Conservation (phyloP, 2,113 vertebrate species). For the Halichoerus grypus region DNA sequence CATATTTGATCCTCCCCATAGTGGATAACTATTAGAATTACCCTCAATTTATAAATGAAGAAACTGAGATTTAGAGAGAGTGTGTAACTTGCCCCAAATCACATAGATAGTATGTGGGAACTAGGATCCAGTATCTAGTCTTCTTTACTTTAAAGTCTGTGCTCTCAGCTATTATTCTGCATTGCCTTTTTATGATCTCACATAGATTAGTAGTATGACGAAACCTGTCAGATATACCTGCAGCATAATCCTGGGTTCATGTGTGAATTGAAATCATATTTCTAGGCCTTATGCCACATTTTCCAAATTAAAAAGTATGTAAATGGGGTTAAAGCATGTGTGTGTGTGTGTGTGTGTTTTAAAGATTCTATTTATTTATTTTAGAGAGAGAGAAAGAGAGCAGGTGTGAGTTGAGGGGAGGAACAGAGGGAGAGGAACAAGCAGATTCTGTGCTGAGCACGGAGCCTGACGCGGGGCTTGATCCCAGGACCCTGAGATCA, state of each 20-base stretch:
- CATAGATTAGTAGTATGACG: background rate
- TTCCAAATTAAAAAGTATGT: background rate
- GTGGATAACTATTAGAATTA: background rate
- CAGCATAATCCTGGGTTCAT: background rate
- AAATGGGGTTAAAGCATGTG: background rate
- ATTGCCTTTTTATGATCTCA: background rate
- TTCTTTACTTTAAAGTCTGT: constrained; percentile 11
- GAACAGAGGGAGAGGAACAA: background rate
- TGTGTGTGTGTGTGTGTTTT: background rate
- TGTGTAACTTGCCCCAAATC: background rate
- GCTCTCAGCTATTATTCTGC: background rate
- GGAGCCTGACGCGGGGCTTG: background rate
- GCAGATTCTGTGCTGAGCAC: background rate
- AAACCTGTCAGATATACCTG: background rate
- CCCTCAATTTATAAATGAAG: background rate
- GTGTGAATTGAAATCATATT: background rate
- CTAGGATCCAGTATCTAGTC: background rate
- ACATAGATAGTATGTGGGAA: background rate
- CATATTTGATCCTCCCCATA: background rate
- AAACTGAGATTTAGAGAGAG: background rate
- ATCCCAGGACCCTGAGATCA: background rate
- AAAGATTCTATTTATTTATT: background rate
- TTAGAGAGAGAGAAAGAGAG: background rate
- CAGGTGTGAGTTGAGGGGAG: background rate
- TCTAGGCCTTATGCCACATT: background rate